These are phyloP conservation scores for Miltochrista miniata DNA, from an alignment of 2,888 invertebrate genomes.

Conservation along the genomic window DNA sequence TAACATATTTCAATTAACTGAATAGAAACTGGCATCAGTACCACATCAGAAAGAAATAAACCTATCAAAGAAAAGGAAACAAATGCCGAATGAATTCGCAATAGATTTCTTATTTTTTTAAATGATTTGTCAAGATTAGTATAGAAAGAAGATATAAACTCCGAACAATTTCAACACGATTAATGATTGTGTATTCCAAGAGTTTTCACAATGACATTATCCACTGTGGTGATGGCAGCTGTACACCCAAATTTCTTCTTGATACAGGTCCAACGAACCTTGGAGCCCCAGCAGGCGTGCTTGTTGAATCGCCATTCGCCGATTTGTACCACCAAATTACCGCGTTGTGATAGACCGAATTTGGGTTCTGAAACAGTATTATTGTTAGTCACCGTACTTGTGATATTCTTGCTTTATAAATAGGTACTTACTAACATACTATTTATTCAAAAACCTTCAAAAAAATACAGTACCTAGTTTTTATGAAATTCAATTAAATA, in stretches of 20 bases:
- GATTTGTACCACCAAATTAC: conserved; percentile 74
- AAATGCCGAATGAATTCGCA: too few relatives aligned
- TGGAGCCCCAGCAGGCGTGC: conserved; percentile 75
- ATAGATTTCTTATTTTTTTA: too few relatives aligned
- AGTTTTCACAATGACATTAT: conserved; percentile 75
- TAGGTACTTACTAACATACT: too few relatives aligned
- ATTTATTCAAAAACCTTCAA: too few relatives aligned
- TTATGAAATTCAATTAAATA: too few relatives aligned
- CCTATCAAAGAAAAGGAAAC: too few relatives aligned
- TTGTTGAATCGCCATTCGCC: conserved; percentile 77
- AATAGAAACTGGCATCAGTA: too few relatives aligned
- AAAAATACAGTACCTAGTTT: too few relatives aligned
- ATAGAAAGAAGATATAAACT: neutral
- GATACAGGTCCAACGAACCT: conserved; percentile 76
- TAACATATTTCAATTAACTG: too few relatives aligned
- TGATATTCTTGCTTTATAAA: neutral
- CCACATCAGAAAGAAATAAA: too few relatives aligned
- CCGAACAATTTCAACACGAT: neutral
- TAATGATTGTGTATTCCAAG: conserved; percentile 72
- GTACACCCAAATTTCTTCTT: conserved; percentile 76
- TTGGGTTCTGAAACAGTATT: conserved; percentile 64
- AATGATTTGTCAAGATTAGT: too few relatives aligned
- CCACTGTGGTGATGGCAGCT: conserved; percentile 72
- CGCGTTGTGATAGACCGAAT: conserved; percentile 72
- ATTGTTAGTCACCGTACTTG: conserved; percentile 1